Base-by-base conservation (phyloP, 1,140 invertebrate genomes). In the fruit fly (Drosophila melanogaster) region DNA sequence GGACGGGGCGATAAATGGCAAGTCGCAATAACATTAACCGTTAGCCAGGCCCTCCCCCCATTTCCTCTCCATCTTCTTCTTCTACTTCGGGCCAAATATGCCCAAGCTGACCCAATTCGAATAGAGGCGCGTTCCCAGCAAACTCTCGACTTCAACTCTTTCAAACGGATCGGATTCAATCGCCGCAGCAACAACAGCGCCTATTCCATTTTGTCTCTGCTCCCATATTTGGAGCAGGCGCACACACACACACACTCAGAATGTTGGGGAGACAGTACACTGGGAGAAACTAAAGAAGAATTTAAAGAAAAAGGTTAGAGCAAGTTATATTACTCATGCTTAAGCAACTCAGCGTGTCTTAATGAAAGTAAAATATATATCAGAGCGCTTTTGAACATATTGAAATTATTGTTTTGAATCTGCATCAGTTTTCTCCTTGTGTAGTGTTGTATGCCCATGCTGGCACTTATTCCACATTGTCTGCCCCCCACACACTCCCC, bases 21-120 rank as follows among this genome's bases (percentile, higher is more conserved):
- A 79, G 75, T 81, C 79, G 84, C 84, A 87, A 87, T 87, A 87
- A 84, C 79, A 83, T 87, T 89, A 87, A 87, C 84, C 85, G 84
- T 90, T 87, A 80, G 76, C 26, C 49, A 14, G 35, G 26, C 33
- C 22, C 22, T 44, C 33, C 19, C 56, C 19, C 44, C 33, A 8
- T 22, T 46, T 43, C 17, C 24, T 22, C 14, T 4, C n/a, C n/a
- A n/a, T 37, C 14, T 37, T 37, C 41, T 50, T 30, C 46, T 53
- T 49, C 62, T 58, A 61, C 58, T 70, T 64, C 62, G 71, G 40
- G 57, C 83, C 83, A 87, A 87, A 87, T 79, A 84, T 84, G 79
- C 64, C 76, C 59, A 79, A 83, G 62, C 67, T 89, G 84, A 87
- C 84, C 84, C 85, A 90, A 89, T 87, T 87, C 73, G 57, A 38